Evolutionary conservation across 1,140 invertebrate species (phyloP), one percentile per base, ranked within the genome.

Genomic region (Tetramorium simillimum): DNA sequence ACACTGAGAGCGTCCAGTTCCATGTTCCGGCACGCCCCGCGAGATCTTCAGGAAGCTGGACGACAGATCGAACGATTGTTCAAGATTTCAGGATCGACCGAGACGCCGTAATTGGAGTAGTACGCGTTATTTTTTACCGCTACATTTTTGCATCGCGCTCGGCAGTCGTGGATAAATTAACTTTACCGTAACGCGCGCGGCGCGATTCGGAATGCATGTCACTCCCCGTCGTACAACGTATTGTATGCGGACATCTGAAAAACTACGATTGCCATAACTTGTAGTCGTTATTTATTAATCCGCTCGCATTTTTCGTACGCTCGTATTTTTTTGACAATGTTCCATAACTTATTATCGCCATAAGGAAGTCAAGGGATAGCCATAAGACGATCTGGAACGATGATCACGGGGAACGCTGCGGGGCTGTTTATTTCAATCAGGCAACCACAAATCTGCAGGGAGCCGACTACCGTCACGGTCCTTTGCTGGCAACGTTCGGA

Each of bases 371-470:
- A 21, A 37, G 9, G 67, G 49, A 78, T 63, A 65, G 24, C 62
- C 21, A 72, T 77, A 69, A 75, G 76, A 51, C 65, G 78, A 87
- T 80, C 37, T 80, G 28, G 76, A 80, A 63, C 58, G 82, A 76
- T 81, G 87, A 85, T 85, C 82, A 51, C 65, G 21, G 67, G n/a
- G 75, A 51, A 62, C 37, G 63, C 69, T 63, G 62, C 56, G 56
- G 62, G 67, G 92, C 92, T 90, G 92, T 93, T 92, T 92, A 91
- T 92, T 93, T 92, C 91, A 93, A 93, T 93, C 91, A 92, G 86
- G 75, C 86, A 86, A 75, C 65, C 89, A 92, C 92, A 93, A 93
- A 93, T 93, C 92, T 92, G 75, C 84, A 28, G 87, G 72, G 58
- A 90, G 86, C 73, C 73, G 72, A 80, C 88, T 90, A 90, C 80